These are phyloP conservation scores for Druon quercuslanigerum DNA, from an alignment of 1,140 invertebrate species.

Conservation along the genomic window DNA sequence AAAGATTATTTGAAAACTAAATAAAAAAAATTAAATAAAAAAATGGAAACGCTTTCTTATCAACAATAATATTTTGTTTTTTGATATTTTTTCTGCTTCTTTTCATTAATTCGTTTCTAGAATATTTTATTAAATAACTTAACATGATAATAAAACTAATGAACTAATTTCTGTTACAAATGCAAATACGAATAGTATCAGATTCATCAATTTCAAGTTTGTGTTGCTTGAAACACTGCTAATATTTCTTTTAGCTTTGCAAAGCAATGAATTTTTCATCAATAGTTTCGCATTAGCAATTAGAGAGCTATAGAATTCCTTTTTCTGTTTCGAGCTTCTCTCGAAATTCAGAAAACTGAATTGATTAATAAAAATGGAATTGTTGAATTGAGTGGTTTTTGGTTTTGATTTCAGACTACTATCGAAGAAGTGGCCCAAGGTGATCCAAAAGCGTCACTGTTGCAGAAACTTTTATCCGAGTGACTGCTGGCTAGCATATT, in stretches of 20 bases:
- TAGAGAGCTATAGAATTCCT: conserved; percentile 31
- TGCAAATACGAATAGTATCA: neutral
- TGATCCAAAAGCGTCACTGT: conserved; percentile 84
- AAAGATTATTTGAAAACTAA: too few species aligned
- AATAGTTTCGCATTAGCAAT: neutral
- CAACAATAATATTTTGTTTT: too few species aligned
- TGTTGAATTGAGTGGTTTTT: conserved; percentile 33
- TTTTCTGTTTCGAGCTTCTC: conserved; percentile 30
- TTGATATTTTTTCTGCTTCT: too few species aligned
- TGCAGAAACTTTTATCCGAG: conserved; percentile 87
- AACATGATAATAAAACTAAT: too few species aligned
- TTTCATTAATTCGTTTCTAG: too few species aligned
- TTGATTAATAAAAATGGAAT: neutral
- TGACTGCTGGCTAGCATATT: conserved; percentile 75
- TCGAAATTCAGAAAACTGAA: conserved; percentile 29
- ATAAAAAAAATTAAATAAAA: too few species aligned
- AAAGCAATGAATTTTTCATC: conserved; percentile 32
- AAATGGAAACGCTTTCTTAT: too few species aligned
- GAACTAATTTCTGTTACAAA: neutral
- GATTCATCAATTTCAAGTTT: conserved; percentile 30
- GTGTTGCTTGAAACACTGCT: conserved; percentile 40
- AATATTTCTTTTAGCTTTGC: conserved; percentile 41
- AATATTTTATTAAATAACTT: too few species aligned
- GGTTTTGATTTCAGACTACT: conserved; percentile 79
- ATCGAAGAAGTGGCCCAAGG: conserved; percentile 83